Evolutionary conservation across 1,140 invertebrate genomes (phyloP), one percentile per base, ranked within the genome.

Genomic region (Hyles euphorbiae): DNA sequence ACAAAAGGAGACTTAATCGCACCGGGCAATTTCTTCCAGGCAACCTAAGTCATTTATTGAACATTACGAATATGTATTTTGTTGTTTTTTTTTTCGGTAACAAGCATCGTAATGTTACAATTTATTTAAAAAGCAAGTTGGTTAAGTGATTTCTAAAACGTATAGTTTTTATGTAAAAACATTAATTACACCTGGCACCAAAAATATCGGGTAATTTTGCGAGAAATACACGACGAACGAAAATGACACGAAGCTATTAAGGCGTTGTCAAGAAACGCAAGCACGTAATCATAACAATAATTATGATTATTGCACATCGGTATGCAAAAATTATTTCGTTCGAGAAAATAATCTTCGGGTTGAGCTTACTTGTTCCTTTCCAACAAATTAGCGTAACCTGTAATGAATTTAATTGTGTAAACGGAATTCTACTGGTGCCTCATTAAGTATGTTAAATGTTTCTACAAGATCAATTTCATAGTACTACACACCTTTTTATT

Each of bases 341-440:
- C 54, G 47, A 44, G 34, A 57, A 44, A 60, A 65, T 65, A 53
- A 65, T 60, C 46, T 56, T 56, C 61, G 53, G 60, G 56, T 52
- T 61, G 67, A 70, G 72, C 72, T 68, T 75, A 67, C 65, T 72
- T 72, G 70, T 75, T 48, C 65, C 59, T 60, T 69, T 67, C 58
- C 56, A 63, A 68, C 62, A 48, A 72, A 63, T 70, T 67, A 68
- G 60, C 55, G 50, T 60, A 34, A 33, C 33, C 60, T 45, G 59
- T 74, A 67, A 69, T 74, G 62, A 62, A 58, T 52, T 68, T 74
- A 74, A 74, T 74, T 69, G 67, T 67, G 58, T 67, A 62, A 61
- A 63, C 40, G 63, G 63, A 68, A 68, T 65, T 63, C 63, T 64
- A 53, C 43, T 53, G 32, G 45, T 34, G 36, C 53, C 56, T 61